Conservation (phyloP, 2,113 vertebrate genomes). For the Triplophysa siluroides region DNA sequence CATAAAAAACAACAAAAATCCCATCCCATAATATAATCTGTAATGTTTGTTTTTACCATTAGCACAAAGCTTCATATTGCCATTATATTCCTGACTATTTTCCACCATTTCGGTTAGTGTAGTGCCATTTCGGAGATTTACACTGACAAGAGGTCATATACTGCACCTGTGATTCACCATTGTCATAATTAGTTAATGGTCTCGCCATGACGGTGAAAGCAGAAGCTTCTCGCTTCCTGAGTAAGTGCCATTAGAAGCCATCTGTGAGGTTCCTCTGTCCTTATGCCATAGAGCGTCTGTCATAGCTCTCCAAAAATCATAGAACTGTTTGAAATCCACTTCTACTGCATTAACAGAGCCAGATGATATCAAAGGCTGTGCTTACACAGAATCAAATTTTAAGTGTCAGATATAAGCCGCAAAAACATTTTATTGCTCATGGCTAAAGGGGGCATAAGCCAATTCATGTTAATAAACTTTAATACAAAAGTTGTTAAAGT, state of each 20-base stretch:
- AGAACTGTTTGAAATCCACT: constrained; percentile 43
- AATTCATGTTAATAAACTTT: background rate
- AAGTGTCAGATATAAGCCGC: constrained; percentile 21
- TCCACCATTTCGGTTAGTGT: constrained; percentile 8
- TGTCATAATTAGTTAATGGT: constrained; percentile 51
- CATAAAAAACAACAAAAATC: background rate
- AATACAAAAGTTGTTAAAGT: background rate
- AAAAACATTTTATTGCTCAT: constrained; percentile 13
- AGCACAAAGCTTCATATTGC: constrained; percentile 3
- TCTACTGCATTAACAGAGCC: constrained; percentile 38
- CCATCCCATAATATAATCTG: background rate
- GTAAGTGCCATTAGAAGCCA: constrained; percentile 57
- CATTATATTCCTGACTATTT: constrained; percentile 5
- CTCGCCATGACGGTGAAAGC: constrained; percentile 44
- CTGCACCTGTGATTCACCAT: constrained; percentile 41
- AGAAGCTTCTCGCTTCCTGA: constrained; percentile 45
- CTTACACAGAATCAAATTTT: constrained; percentile 14
- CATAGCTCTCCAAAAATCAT: constrained; percentile 46
- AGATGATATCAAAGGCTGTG: constrained; percentile 34
- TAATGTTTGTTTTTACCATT: background rate
- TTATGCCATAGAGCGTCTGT: constrained; percentile 37
- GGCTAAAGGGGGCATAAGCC: background rate
- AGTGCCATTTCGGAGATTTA: constrained; percentile 17
- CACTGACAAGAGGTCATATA: constrained; percentile 36
- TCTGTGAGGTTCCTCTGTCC: constrained; percentile 48